Evolutionary conservation across 2,888 invertebrate genomes (phyloP).

Genomic region (Ochropleura leucogaster): DNA sequence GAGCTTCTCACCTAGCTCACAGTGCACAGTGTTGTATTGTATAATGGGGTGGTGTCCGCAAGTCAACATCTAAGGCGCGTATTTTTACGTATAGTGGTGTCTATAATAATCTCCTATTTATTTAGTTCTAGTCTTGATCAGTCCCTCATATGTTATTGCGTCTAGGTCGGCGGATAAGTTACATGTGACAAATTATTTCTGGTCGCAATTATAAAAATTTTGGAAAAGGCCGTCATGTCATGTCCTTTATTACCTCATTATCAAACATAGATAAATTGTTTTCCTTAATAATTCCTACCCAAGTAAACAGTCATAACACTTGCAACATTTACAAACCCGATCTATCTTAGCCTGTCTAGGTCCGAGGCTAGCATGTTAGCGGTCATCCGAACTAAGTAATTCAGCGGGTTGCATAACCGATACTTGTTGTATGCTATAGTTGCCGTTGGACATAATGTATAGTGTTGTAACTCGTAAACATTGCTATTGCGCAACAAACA

Average conservation of each 20-base stretch:
- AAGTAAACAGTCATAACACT: constrained; percentile 29
- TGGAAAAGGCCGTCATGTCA: too few relatives aligned
- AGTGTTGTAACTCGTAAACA: constrained; percentile 58
- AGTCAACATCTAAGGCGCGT: too few relatives aligned
- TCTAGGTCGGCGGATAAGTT: neutral
- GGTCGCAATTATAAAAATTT: neutral
- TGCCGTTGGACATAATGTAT: constrained; percentile 41
- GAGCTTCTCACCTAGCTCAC: too few relatives aligned
- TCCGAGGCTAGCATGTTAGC: constrained; percentile 47
- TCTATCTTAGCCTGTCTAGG: constrained; percentile 30
- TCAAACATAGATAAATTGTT: neutral
- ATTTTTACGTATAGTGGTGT: too few relatives aligned
- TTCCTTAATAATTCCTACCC: neutral
- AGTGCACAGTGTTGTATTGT: too few relatives aligned
- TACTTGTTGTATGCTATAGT: constrained; percentile 50
- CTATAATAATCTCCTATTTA: too few relatives aligned
- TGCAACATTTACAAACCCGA: constrained; percentile 23
- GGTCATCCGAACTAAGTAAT: constrained; percentile 51
- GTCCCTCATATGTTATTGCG: neutral
- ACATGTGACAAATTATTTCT: neutral
- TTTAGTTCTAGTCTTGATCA: too few relatives aligned
- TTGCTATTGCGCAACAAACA: constrained; percentile 48
- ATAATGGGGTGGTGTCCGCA: too few relatives aligned
- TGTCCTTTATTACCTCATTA: neutral
- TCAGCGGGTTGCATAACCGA: constrained; percentile 50